Percentiles rank a stretch among this genome's conserved stretches.
Conservation (phyloP, 2,113 vertebrate species). For the Heteronetta atricapilla region DNA sequence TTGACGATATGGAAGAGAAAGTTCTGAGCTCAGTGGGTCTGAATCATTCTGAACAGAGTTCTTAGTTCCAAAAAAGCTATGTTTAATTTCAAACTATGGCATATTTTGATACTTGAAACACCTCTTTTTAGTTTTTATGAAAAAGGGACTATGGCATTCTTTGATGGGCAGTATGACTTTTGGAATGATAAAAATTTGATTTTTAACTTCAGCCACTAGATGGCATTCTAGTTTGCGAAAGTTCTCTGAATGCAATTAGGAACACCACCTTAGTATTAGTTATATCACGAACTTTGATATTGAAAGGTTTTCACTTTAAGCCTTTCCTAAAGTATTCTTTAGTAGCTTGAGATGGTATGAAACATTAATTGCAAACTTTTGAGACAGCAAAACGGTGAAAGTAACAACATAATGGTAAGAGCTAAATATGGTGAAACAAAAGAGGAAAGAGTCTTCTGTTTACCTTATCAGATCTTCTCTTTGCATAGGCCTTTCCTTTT, state of each 20-base stretch:
- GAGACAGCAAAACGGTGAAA: neutral
- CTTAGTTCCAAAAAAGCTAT: neutral
- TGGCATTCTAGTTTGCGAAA: slow-evolving; percentile 60
- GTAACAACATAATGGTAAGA: neutral
- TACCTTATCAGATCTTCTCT: neutral
- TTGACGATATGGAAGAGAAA: neutral
- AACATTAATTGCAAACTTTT: neutral
- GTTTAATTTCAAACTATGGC: neutral
- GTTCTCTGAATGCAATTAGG: neutral
- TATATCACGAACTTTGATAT: neutral
- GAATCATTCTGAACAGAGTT: neutral
- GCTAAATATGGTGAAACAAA: neutral
- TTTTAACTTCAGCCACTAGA: slow-evolving; percentile 61
- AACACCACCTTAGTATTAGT: neutral
- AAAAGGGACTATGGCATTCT: neutral
- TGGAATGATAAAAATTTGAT: neutral
- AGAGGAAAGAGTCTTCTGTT: neutral
- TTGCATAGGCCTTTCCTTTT: neutral
- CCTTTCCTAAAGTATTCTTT: neutral
- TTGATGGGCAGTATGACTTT: neutral
- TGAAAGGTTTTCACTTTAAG: neutral
- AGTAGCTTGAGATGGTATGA: neutral
- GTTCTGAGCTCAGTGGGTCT: neutral
- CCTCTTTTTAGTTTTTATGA: neutral
- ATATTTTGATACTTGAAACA: neutral